Conservation (phyloP, 2,113 vertebrate species). For the Turnix velox region DNA sequence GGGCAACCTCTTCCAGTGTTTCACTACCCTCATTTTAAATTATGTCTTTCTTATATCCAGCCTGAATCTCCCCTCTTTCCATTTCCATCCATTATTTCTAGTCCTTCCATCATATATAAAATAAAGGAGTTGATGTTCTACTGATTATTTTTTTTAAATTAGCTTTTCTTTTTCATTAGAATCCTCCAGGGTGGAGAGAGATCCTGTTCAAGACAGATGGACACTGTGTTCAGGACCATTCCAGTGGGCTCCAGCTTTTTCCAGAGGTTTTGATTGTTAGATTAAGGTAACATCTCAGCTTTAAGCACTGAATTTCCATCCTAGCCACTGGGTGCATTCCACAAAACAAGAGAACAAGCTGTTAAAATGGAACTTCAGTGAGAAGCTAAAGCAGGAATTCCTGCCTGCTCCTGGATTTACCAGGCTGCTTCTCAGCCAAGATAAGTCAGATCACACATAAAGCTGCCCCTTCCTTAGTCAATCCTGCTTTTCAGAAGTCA, state of each 20-base stretch:
- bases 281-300: not conserved
- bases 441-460: rapidly evolving
- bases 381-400: not conserved
- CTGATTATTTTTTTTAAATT: not conserved
- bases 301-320: not conserved
- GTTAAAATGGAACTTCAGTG: not conserved
- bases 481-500: rapidly evolving
- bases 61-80: no score
- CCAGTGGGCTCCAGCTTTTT: not conserved
- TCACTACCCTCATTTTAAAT: no score
- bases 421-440: not conserved
- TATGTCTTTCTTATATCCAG: no score
- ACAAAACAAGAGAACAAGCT: not conserved
- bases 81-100: no score
- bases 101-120: no score
- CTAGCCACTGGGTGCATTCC: not conserved
- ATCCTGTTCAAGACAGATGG: not conserved
- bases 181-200: not conserved
- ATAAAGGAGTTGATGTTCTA: not conserved
- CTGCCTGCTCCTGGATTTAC: not conserved
- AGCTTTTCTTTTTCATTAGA: not conserved
- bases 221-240: not conserved
- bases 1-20: no score
- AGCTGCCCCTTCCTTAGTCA: not conserved
- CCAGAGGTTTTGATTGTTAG: not conserved